Conservation (phyloP, 2,113 vertebrate species). For the Sebastes fasciatus region DNA sequence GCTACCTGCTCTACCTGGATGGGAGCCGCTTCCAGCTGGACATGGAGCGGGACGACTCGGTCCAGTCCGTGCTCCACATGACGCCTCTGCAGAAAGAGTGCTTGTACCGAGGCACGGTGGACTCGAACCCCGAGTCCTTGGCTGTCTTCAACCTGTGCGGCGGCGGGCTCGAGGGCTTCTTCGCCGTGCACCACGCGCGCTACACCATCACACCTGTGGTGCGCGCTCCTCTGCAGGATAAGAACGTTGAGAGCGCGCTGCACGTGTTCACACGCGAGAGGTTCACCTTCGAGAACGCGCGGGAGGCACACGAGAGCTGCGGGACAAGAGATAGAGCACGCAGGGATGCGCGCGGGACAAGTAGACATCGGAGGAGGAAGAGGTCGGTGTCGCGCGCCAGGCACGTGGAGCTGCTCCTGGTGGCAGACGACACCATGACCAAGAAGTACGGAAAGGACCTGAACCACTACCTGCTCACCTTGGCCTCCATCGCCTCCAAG, state of each 20-base stretch:
- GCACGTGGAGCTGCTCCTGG: constrained; percentile 96
- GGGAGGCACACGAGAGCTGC: constrained; percentile 75
- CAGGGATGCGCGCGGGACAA: constrained; percentile 38
- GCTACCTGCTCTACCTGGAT: constrained; percentile 91
- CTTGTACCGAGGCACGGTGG: constrained; percentile 92
- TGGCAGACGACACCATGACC: constrained; percentile 93
- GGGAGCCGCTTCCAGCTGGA: constrained; percentile 91
- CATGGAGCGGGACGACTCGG: constrained; percentile 88
- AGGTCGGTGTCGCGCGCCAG: constrained; percentile 92
- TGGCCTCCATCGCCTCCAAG: constrained; percentile 94
- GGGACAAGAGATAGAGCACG: constrained; percentile 75
- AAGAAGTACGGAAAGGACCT: constrained; percentile 93
- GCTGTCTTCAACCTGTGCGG: constrained; percentile 92
- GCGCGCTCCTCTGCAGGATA: constrained; percentile 87
- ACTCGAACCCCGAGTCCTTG: constrained; percentile 90
- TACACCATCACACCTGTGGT: constrained; percentile 88
- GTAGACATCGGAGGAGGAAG: constrained; percentile 59
- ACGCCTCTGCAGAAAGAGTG: constrained; percentile 80
- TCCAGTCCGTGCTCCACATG: constrained; percentile 72
- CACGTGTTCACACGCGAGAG: constrained; percentile 89
- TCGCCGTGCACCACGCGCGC: constrained; percentile 88
- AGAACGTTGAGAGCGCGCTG: constrained; percentile 80
- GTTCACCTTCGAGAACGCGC: constrained; percentile 89
- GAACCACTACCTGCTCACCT: constrained; percentile 94
- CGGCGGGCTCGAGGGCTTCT: constrained; percentile 92